Percentiles rank a stretch among this genome's conserved stretches.
Evolutionary conservation across 1,140 invertebrate species (phyloP).

Genomic region (Potamilus streckersoni): DNA sequence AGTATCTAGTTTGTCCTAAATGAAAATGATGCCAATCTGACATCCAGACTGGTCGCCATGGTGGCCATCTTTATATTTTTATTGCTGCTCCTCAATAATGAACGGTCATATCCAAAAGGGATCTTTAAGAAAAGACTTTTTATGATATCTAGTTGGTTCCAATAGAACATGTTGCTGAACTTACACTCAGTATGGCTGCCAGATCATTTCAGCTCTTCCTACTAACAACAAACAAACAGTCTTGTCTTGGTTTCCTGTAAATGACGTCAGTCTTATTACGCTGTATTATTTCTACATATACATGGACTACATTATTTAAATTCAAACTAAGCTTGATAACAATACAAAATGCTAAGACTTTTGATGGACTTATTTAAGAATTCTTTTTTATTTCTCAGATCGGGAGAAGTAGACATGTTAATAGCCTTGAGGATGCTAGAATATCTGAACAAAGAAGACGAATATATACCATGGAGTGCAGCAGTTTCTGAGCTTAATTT

Average conservation of each 20-base stretch:
- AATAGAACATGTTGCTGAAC: too few species aligned
- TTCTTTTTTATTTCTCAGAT: conserved; percentile 69
- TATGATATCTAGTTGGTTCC: too few species aligned
- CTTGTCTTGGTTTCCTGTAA: too few species aligned
- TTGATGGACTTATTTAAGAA: too few species aligned
- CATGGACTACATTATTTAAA: not conserved
- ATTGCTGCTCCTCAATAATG: too few species aligned
- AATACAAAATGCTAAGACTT: not conserved
- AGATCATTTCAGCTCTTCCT: too few species aligned
- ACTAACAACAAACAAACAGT: too few species aligned
- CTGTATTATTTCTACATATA: not conserved
- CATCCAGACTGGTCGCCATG: too few species aligned
- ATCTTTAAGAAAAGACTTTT: too few species aligned
- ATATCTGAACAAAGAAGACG: conserved; percentile 79
- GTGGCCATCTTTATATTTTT: not conserved
- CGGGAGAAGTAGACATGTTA: conserved; percentile 77
- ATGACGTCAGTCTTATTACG: not conserved
- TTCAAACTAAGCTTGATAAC: not conserved
- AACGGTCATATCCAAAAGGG: too few species aligned
- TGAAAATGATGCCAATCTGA: too few species aligned
- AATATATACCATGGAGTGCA: conserved; percentile 72
- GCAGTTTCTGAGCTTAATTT: conserved; percentile 77
- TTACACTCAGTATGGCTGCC: not conserved
- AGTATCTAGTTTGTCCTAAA: too few species aligned
- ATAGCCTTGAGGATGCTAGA: conserved; percentile 77